Percentiles rank a stretch among this genome's conserved stretches.
Conservation (phyloP, 2,888 invertebrate species). For the Acrobasis consociella region DNA sequence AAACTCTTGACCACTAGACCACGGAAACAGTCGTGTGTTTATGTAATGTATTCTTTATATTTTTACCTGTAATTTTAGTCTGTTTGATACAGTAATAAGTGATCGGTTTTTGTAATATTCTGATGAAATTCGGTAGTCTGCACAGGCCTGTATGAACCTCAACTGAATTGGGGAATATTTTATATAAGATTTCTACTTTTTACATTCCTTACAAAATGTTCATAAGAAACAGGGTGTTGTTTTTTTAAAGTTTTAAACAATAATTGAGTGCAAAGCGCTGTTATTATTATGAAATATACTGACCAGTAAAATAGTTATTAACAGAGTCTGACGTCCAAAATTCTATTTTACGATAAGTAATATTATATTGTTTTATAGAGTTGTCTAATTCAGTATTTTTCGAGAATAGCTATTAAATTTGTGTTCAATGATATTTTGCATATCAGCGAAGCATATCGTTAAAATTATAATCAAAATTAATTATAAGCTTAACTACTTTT, state of each 20-base stretch:
- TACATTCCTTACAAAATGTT: neutral
- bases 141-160: neutral
- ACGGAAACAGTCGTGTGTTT: too few species aligned
- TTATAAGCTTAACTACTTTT: slow-evolving; percentile 15
- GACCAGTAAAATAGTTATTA: neutral
- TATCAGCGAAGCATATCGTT: slow-evolving; percentile 31
- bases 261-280: neutral
- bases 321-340: neutral
- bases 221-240: neutral
- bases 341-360: neutral
- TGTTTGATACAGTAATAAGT: too few species aligned
- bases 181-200: neutral
- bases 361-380: neutral
- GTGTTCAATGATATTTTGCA: slow-evolving; percentile 24
- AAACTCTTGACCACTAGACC: too few species aligned
- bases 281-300: neutral
- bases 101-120: too few species aligned
- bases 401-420: slow-evolving; percentile 15
- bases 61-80: too few species aligned
- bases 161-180: neutral
- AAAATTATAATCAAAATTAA: slow-evolving; percentile 12
- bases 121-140: too few species aligned
- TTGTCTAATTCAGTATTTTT: slow-evolving; percentile 6
- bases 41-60: too few species aligned
- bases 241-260: neutral